Percentiles rank a stretch among this genome's conserved stretches.
Evolutionary conservation across 2,888 invertebrate species (phyloP).

Genomic region (Harpalus rubripes): DNA sequence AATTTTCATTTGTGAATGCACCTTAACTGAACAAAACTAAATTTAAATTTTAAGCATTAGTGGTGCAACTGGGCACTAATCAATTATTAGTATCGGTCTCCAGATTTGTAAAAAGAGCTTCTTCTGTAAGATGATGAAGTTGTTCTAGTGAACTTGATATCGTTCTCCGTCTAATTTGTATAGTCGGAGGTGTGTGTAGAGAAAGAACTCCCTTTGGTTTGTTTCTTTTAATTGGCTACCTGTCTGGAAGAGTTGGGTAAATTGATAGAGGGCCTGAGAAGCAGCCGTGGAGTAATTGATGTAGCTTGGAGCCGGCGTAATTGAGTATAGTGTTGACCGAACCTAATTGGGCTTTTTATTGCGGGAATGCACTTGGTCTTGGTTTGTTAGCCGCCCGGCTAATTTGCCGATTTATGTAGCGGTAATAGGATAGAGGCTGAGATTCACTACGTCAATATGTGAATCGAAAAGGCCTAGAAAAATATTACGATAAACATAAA

Average conservation of each 20-base stretch:
- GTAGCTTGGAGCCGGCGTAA: slow-evolving; percentile 27
- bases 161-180: not conserved
- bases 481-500: too few relatives aligned
- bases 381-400: slow-evolving; percentile 39
- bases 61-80: too few relatives aligned
- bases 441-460: slow-evolving; percentile 1
- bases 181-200: not conserved
- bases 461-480: not conserved
- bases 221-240: slow-evolving; percentile 46
- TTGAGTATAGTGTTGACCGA: slow-evolving; percentile 50
- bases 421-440: slow-evolving; percentile 9
- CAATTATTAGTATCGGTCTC: too few relatives aligned
- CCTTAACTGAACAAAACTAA: too few relatives aligned
- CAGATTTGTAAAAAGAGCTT: too few relatives aligned
- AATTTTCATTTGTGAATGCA: too few relatives aligned
- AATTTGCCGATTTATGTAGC: slow-evolving; percentile 38
- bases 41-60: too few relatives aligned
- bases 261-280: slow-evolving; percentile 35
- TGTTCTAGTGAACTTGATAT: too few relatives aligned
- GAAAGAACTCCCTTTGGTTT: not conserved
- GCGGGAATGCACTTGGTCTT: slow-evolving; percentile 65
- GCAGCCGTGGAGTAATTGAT: slow-evolving; percentile 26
- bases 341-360: slow-evolving; percentile 68
- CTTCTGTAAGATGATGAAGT: too few relatives aligned
- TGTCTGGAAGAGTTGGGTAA: slow-evolving; percentile 44